A percentile compares a stretch with the other conserved stretches of the same genome.
Evolutionary conservation across 2,113 vertebrate species (phyloP).

Genomic region (Felis catus): F.catus_Fca126_mat1.0 CM031413.1:70992001-70992500

Average conservation of each 20-base stretch:
- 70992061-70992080: constrained; percentile 45
- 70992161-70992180: neutral
- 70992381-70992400: neutral
- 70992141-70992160: neutral
- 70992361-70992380: neutral
- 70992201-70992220: neutral
- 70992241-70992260: neutral
- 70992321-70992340: neutral
- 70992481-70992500: neutral
- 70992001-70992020: constrained; percentile 39
- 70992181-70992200: neutral
- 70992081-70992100: neutral
- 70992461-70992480: neutral
- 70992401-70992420: neutral
- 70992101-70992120: neutral
- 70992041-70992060: constrained; percentile 57
- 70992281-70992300: neutral
- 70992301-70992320: neutral
- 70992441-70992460: neutral
- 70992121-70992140: neutral
- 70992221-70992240: neutral
- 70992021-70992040: constrained; percentile 8
- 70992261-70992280: neutral
- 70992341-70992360: neutral
- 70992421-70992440: neutral